Evolutionary conservation across 2,113 vertebrate genomes (phyloP).

Genomic region (Lasiurus cinereus): DNA sequence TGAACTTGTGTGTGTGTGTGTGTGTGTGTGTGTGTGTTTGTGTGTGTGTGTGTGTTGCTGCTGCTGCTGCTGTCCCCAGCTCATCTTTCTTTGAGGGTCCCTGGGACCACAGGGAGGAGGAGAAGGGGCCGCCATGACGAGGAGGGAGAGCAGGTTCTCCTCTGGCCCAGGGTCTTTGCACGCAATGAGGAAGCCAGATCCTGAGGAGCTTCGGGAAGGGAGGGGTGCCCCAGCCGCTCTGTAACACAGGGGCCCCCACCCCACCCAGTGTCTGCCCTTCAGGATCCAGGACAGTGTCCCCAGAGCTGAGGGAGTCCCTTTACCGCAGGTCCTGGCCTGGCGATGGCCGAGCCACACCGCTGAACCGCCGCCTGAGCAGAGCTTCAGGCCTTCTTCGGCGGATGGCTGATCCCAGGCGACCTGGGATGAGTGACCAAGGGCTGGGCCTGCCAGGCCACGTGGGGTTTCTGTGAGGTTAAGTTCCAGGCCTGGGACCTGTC

Average conservation of each 20-base stretch:
- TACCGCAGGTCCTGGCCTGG: too few relatives aligned
- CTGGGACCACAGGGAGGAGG: not conserved
- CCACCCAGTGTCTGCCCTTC: not conserved
- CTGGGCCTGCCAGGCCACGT: not conserved
- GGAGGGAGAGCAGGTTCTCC: not conserved
- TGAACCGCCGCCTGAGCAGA: not conserved
- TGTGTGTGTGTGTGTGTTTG: not conserved
- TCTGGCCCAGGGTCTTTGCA: not conserved
- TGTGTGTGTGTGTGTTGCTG: not conserved
- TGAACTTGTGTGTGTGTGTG: not conserved
- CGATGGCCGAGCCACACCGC: not conserved
- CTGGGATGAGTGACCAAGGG: not conserved
- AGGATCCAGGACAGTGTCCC: not conserved
- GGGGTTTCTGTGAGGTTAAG: not conserved
- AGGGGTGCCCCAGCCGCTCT: too few relatives aligned
- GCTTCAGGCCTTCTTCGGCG: not conserved
- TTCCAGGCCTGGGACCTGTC: not conserved
- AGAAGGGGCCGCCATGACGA: not conserved
- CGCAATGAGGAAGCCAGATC: not conserved
- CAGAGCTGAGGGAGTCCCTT: not conserved
- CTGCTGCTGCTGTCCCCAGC: fast-evolving
- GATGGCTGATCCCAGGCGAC: not conserved
- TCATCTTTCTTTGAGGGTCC: not conserved
- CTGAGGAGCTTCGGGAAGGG: not conserved
- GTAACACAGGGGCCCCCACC: not conserved